phyloP scores from a whole-genome alignment of 2,113 vertebrate genomes.

The Capricornis sumatraensis region DNA sequence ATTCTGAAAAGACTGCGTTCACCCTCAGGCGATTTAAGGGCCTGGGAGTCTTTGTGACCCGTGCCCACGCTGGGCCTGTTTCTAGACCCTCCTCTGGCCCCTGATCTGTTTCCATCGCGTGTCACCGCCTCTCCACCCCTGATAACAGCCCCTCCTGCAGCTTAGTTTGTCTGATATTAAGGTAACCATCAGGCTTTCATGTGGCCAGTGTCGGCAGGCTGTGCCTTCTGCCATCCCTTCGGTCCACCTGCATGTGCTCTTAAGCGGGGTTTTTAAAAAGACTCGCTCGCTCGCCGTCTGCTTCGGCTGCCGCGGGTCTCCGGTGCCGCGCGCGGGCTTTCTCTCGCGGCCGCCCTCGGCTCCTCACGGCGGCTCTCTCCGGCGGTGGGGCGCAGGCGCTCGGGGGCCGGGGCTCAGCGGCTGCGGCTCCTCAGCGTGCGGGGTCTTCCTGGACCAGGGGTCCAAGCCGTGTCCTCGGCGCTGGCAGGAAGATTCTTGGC shows the following conservation, averaged over 20 bases:
- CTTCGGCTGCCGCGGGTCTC: background rate
- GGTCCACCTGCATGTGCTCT: background rate
- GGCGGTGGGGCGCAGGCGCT: background rate
- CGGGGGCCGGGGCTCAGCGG: background rate
- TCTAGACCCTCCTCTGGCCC: background rate
- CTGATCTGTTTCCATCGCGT: background rate
- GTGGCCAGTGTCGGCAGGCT: background rate
- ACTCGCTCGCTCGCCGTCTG: fast-evolving
- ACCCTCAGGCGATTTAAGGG: no score
- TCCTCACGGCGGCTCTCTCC: background rate
- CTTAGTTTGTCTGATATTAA: background rate
- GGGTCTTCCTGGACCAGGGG: background rate
- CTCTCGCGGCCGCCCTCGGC: fast-evolving
- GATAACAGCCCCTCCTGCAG: background rate
- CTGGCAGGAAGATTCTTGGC: background rate
- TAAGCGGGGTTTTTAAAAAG: background rate
- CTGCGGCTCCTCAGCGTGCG: background rate
- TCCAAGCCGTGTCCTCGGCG: background rate
- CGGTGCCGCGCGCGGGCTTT: fast-evolving
- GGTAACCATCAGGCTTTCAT: background rate
- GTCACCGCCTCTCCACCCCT: background rate
- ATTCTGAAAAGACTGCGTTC: background rate
- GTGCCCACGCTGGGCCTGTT: background rate
- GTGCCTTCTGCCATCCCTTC: background rate
- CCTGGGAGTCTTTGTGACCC: background rate